Evolutionary conservation across 2,113 vertebrate species (phyloP), one percentile per base, ranked within the genome.

Genomic region (Vidua macroura): DNA sequence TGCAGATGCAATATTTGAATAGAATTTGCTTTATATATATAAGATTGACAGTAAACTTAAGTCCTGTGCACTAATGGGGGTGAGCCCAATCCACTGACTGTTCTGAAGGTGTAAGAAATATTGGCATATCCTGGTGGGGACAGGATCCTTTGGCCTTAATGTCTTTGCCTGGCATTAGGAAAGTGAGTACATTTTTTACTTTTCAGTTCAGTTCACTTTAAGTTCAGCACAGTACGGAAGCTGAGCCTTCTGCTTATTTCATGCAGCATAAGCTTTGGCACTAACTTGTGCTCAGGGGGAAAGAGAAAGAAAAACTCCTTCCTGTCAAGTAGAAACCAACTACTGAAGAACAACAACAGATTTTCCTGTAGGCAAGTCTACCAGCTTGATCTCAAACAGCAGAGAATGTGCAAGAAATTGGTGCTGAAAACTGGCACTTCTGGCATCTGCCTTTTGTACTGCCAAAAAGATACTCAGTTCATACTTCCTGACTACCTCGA

Each of bases 61-160:
- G 12, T 28, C 33, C 30, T 46, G 14, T 18, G 21, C 21, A 12
- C 21, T 43, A 51, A 24, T 5, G 16, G 58, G 7, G 35, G 23
- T 24, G 4, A 72, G 33, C 67, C 70, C 3, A 28, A 37, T 30
- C 19, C 41, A 1, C 11, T 15, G 33, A 15, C 58, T 49, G 16
- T 33, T 35, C 15, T 2, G 1, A 31, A 13, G 7, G 7, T 37
- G 6, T 46, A 46, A 51, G 27, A 77, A 80, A 11, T 25, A 27
- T 0, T 11, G 20, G 6, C 0, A 2, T 24, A 44, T 19, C 22
- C n/a, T 33, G 22, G 13, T 14, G 23, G 27, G 33, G 52, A 84
- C 6, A 41, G 78, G 52, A 83, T 17, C 55, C 39, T 85, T 53
- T 60, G 35, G 51, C 74, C 58, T 44, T 24, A 63, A 27, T 28